Base-by-base conservation (phyloP, 2,113 vertebrate genomes). In the Siphamia tubifer region DNA sequence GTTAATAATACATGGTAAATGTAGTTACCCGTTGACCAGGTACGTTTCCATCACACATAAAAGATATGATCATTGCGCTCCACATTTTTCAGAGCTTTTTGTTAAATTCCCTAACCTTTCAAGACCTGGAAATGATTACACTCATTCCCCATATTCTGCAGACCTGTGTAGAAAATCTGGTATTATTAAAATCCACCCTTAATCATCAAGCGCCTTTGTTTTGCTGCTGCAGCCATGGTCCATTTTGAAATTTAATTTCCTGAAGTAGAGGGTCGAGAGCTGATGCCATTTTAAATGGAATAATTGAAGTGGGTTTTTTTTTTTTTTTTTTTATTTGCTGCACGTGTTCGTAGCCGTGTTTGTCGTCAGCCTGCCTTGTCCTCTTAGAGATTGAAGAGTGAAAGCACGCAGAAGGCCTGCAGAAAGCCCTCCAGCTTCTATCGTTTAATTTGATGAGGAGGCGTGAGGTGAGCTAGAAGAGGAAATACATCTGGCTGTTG, bases 381-480 rank as follows among this genome's bases (percentile, higher is more conserved):
- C 72, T 75, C 74, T 75, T 31, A 53, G 69, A 81, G 74, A 86
- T 69, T 79, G 55, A 77, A 49, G 65, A 52, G 64, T 78, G 62
- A 77, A 72, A 71, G 81, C 69, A 19, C 35, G 55, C 61, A 40
- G 62, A 65, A 77, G 64, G 73, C 74, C 74, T 32, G 23, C 62
- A 73, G 81, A 83, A 81, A 76, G 69, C 77, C 71, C 83, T 79
- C 65, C 61, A 83, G 88, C 75, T 79, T 84, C 67, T 56, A 71
- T 74, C 76, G 63, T 82, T 83, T 87, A 79, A 81, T 90, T 84
- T 84, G 89, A 90, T 74, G 71, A 85, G 76, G 63, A 85, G 82
- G 79, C 61, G 81, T 80, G 81, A 90, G 86, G 82, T 89, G 88
- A 89, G 83, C 77, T 81, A 68, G 80, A 84, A 86, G 88, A 90